Evolutionary conservation across 1,140 invertebrate species (phyloP).

Genomic region (Danaus plexippus): DNA sequence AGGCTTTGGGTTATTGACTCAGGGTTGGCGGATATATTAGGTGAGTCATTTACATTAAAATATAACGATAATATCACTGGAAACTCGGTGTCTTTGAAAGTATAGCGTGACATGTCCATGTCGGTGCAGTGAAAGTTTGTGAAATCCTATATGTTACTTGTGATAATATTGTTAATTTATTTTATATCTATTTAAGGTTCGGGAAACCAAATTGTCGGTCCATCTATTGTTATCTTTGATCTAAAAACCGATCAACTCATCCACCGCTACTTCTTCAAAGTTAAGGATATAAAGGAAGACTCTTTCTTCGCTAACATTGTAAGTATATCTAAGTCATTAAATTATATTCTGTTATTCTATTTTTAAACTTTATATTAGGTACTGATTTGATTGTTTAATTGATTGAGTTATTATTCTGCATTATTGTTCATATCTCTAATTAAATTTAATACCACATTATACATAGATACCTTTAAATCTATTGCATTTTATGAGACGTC

Average conservation of each 20-base stretch:
- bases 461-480: too few species aligned
- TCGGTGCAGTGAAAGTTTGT: too few species aligned
- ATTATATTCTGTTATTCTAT: neutral
- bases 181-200: constrained; percentile 42
- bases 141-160: neutral
- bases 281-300: constrained; percentile 76
- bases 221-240: constrained; percentile 80
- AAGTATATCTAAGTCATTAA: constrained; percentile 35
- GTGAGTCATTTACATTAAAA: constrained; percentile 39
- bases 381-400: too few species aligned
- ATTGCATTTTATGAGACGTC: too few species aligned
- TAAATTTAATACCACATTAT: too few species aligned
- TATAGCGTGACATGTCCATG: too few species aligned
- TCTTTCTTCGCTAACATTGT: constrained; percentile 82
- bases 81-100: too few species aligned
- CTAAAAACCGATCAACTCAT: constrained; percentile 80
- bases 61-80: too few species aligned
- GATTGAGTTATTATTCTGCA: too few species aligned
- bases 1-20: constrained; percentile 84
- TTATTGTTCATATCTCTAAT: too few species aligned
- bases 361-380: too few species aligned
- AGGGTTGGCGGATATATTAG: constrained; percentile 81
- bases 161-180: constrained; percentile 2
- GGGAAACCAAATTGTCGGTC: constrained; percentile 74
- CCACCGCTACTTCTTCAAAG: constrained; percentile 76